Evolutionary conservation across 2,113 vertebrate genomes (phyloP).

Genomic region (Leucosticte australis): DNA sequence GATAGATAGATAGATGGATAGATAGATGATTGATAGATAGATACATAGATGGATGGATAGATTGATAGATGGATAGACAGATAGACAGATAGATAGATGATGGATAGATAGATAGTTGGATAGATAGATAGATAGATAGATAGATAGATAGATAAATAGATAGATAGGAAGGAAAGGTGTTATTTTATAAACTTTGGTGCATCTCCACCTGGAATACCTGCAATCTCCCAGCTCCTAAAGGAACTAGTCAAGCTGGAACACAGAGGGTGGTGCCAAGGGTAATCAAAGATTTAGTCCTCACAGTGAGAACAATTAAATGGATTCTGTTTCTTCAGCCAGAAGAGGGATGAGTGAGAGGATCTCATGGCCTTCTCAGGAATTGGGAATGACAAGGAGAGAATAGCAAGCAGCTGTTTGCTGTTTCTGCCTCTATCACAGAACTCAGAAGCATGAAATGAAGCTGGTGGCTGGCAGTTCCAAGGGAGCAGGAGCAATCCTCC

Average conservation of each 20-base stretch:
- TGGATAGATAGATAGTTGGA: no score
- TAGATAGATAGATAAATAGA: not conserved
- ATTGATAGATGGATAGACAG: no score
- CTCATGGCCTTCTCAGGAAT: not conserved
- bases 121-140: not conserved
- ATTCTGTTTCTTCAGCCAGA: not conserved
- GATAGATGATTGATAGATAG: not conserved
- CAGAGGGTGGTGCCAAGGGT: not conserved
- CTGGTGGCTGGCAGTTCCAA: not conserved
- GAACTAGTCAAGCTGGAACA: not conserved
- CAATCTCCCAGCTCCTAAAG: not conserved
- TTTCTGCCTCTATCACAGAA: not conserved
- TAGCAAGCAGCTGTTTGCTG: not conserved
- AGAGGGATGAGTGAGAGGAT: not conserved
- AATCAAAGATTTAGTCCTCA: not conserved
- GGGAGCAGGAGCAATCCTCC: not conserved
- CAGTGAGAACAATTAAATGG: not conserved
- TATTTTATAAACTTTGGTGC: not conserved
- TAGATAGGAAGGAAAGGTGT: rapidly evolving
- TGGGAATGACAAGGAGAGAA: slow-evolving; percentile 8
- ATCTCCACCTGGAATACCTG: not conserved
- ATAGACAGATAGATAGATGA: not conserved
- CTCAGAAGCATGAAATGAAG: not conserved
- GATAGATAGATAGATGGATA: no score
- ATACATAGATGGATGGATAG: not conserved